Conservation (phyloP, 2,797 vertebrate genomes). For the Pangasius djambal region DNA sequence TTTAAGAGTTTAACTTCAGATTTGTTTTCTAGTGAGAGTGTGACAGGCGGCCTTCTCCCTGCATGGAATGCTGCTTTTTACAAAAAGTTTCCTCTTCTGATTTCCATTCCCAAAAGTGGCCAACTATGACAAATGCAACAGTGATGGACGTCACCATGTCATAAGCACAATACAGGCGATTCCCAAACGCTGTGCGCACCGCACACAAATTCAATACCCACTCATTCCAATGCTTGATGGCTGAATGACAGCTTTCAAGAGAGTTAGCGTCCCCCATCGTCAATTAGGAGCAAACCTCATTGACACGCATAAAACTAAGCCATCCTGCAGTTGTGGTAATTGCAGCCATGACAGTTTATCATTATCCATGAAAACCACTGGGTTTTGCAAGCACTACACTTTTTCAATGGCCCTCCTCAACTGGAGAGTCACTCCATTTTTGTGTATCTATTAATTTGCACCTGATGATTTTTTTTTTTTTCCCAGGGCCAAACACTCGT, state of each 20-base stretch:
- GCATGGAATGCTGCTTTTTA: constrained; percentile 34
- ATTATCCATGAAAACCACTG: constrained; percentile 82
- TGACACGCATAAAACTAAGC: constrained; percentile 73
- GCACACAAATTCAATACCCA: constrained; percentile 72
- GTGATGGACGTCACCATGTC: constrained; percentile 54
- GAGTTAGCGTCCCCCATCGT: constrained; percentile 76
- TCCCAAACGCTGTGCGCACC: constrained; percentile 60
- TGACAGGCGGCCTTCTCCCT: constrained; percentile 49
- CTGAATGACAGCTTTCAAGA: constrained; percentile 74
- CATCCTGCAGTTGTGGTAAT: constrained; percentile 78
- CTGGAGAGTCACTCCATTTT: constrained; percentile 73
- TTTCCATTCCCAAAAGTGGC: constrained; percentile 59
- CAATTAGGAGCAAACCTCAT: constrained; percentile 80
- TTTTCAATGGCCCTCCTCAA: constrained; percentile 74
- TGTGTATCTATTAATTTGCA: constrained; percentile 66
- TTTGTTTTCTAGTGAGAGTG: constrained; percentile 39
- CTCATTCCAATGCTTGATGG: constrained; percentile 67
- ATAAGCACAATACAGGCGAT: constrained; percentile 64
- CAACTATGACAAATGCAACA: constrained; percentile 42
- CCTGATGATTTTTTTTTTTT: constrained; percentile 66
- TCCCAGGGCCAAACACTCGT: constrained; percentile 78
- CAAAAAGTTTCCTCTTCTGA: constrained; percentile 51
- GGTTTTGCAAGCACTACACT: constrained; percentile 76
- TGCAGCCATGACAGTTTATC: constrained; percentile 82
- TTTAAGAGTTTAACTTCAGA: constrained; percentile 56